phyloP scores from a whole-genome alignment of 2,888 invertebrate species.

The Punctoribates punctum region DNA sequence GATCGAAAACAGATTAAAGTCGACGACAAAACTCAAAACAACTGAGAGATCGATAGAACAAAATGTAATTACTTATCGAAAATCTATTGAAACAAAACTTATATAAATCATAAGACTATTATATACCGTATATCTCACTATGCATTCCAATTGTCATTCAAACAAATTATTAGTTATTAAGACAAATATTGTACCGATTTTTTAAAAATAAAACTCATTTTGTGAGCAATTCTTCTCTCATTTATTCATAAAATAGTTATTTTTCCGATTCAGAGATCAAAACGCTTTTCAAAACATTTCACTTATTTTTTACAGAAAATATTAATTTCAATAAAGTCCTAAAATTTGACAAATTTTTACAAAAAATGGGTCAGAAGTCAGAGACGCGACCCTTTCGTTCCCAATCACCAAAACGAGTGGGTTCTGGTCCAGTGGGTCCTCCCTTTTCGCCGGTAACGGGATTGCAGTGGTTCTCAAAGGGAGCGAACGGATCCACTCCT shows the following conservation, averaged over 20 bases:
- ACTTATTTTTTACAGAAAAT: not conserved
- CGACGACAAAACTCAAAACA: no score
- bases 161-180: slow-evolving; percentile 23
- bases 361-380: slow-evolving; percentile 67
- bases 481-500: slow-evolving; percentile 38
- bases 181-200: slow-evolving; percentile 25
- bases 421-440: slow-evolving; percentile 94
- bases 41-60: no score
- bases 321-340: not conserved
- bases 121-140: slow-evolving; percentile 29
- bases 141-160: slow-evolving; percentile 36
- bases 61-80: no score
- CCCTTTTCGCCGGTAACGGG: slow-evolving; percentile 91
- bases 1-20: no score
- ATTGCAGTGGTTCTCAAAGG: slow-evolving; percentile 54
- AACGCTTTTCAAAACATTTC: not conserved
- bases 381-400: slow-evolving; percentile 94
- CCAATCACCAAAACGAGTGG: slow-evolving; percentile 99
- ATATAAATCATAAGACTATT: no score
- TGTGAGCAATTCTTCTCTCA: slow-evolving; percentile 10
- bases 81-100: no score
- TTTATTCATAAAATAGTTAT: not conserved
- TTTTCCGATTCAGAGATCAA: no score
- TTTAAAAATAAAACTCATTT: slow-evolving; percentile 31
- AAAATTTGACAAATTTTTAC: not conserved